Evolutionary conservation across 2,888 invertebrate species (phyloP), one percentile per base, ranked within the genome.

Genomic region (Tanytarsus gracilentus): DNA sequence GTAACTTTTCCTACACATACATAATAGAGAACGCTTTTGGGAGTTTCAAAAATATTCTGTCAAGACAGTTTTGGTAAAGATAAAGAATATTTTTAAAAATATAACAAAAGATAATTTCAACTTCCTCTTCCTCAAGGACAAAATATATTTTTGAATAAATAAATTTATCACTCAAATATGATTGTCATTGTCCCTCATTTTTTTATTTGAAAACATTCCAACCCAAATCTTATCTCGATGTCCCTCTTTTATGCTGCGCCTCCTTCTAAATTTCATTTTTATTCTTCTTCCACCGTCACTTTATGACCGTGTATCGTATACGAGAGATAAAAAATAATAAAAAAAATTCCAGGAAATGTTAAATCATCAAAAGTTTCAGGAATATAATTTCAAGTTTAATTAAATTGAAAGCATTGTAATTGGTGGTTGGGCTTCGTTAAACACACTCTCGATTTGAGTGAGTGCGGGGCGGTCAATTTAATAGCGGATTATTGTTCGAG

Each of bases 321-420:
- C n/a, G n/a, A n/a, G n/a, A n/a, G n/a, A n/a, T n/a, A n/a, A n/a
- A n/a, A n/a, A n/a, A n/a, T n/a, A n/a, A n/a, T n/a, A n/a, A n/a
- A n/a, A n/a, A n/a, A n/a, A n/a, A n/a, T n/a, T n/a, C n/a, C n/a
- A n/a, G n/a, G n/a, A n/a, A n/a, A n/a, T n/a, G n/a, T n/a, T n/a
- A n/a, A n/a, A n/a, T n/a, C 44, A 44, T 44, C 44, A 18, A 18
- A 11, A 44, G n/a, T n/a, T n/a, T n/a, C 16, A 44, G 8, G 9
- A 44, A 40, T n/a, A n/a, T n/a, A n/a, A n/a, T n/a, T n/a, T n/a
- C n/a, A n/a, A 44, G 44, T 56, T 56, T 56, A 56, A 56, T 56
- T 56, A 56, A 56, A 39, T 56, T 56, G 39, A 56, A 56, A 56
- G 55, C 55, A 56, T 56, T 56, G 26, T 56, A 56, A 56, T 56